Conservation (phyloP, 2,797 vertebrate species). For the Scyliorhinus canicula region DNA sequence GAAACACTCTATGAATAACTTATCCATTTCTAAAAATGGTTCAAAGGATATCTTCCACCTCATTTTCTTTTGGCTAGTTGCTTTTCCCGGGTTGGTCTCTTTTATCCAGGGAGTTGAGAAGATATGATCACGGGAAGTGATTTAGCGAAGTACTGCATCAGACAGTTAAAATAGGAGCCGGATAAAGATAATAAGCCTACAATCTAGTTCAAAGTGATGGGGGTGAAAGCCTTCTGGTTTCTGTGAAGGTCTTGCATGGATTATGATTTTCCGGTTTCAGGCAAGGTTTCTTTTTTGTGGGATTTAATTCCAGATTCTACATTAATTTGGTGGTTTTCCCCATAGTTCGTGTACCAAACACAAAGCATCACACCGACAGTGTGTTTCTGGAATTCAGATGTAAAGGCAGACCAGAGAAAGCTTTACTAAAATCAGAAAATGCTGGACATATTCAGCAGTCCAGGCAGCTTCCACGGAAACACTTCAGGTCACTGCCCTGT, state of each 20-base stretch:
- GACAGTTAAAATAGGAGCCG: not conserved
- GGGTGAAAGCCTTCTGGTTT: not conserved
- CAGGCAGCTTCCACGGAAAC: not conserved
- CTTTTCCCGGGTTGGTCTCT: not conserved
- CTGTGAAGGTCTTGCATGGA: not conserved
- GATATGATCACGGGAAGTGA: not conserved
- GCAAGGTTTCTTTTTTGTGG: not conserved
- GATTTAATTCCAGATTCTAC: not conserved
- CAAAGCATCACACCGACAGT: not conserved
- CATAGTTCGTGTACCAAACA: not conserved
- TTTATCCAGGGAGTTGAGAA: not conserved
- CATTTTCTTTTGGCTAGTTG: not conserved
- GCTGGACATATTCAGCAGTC: not conserved
- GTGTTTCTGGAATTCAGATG: not conserved
- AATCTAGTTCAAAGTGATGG: not conserved
- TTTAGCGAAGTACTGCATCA: not conserved
- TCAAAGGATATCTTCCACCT: not conserved
- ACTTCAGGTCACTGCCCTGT: not conserved
- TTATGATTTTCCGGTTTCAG: not conserved
- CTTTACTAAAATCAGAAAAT: not conserved
- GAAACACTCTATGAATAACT: not conserved
- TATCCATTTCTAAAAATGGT: not conserved
- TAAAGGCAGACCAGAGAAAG: not conserved
- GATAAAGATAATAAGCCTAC: not conserved
- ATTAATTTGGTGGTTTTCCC: not conserved